Conservation (phyloP, 1,140 invertebrate species). For the Drosophila nebulosa region DNA sequence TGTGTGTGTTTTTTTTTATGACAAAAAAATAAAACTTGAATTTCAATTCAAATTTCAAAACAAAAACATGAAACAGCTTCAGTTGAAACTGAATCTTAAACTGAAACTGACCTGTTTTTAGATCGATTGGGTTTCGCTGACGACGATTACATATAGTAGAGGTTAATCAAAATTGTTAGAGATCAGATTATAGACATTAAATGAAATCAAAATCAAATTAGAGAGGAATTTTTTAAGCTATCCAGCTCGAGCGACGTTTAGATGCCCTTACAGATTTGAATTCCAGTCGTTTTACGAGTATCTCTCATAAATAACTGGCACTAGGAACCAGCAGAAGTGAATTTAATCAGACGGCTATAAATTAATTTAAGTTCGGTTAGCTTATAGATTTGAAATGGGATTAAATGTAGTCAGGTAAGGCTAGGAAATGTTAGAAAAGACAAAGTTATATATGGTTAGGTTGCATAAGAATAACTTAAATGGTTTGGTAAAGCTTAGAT, state of each 20-base stretch:
- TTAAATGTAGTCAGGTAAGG: too few species aligned
- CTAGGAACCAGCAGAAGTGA: too few species aligned
- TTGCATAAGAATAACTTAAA: too few species aligned
- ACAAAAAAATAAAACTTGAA: constrained; percentile 13
- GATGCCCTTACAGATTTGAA: not conserved
- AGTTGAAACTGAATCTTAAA: not conserved
- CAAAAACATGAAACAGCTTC: constrained; percentile 1
- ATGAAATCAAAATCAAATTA: constrained; percentile 1
- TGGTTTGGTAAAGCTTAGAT: too few species aligned
- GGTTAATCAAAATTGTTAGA: constrained; percentile 14
- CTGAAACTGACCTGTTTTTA: constrained; percentile 9
- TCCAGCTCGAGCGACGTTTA: not conserved
- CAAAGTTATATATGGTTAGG: too few species aligned
- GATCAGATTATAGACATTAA: constrained; percentile 1
- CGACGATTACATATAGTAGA: not conserved
- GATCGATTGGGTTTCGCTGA: not conserved
- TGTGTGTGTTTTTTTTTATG: too few species aligned
- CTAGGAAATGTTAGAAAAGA: too few species aligned
- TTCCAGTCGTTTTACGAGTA: not conserved
- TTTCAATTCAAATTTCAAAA: not conserved
- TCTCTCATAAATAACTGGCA: not conserved
- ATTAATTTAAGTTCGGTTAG: too few species aligned
- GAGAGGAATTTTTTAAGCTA: not conserved
- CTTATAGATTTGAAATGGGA: too few species aligned
- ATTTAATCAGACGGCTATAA: too few species aligned